Evolutionary conservation across 2,797 vertebrate species (phyloP).

Genomic region (Rhyacichthys aspro): DNA sequence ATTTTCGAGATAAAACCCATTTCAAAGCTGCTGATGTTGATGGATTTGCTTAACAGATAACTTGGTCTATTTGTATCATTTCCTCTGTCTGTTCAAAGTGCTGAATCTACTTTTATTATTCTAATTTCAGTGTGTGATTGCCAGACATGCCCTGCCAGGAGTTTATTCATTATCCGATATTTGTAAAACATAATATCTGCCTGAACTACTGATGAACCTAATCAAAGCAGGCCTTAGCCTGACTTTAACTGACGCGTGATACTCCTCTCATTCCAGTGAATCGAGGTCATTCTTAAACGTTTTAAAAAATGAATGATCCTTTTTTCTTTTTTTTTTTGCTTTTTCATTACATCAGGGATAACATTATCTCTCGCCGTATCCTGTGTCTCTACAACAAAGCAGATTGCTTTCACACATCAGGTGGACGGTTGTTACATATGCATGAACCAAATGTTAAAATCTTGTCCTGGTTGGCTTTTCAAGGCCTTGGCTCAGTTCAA

Average conservation of each 20-base stretch:
- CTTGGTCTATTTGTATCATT: slow-evolving; percentile 49
- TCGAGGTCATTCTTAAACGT: neutral
- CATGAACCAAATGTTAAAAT: slow-evolving; percentile 22
- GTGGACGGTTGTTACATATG: neutral
- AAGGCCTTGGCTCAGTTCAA: slow-evolving; percentile 9
- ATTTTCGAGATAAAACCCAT: slow-evolving; percentile 62
- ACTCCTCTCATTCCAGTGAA: neutral
- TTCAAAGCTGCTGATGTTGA: slow-evolving; percentile 69
- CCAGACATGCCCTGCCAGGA: slow-evolving; percentile 8
- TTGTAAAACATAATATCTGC: slow-evolving; percentile 20
- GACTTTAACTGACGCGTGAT: neutral
- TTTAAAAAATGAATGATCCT: neutral
- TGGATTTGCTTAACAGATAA: slow-evolving; percentile 57
- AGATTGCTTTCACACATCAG: slow-evolving; percentile 2
- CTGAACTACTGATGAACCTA: slow-evolving; percentile 8
- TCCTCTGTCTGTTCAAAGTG: slow-evolving; percentile 42
- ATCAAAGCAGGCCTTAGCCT: neutral
- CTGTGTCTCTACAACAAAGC: neutral
- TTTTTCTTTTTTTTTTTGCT: neutral
- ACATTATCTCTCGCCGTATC: slow-evolving; percentile 3
- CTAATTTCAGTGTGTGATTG: slow-evolving; percentile 19
- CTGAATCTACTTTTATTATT: slow-evolving; percentile 32
- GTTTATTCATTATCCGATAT: slow-evolving; percentile 11
- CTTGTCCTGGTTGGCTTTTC: neutral
- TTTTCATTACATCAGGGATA: neutral